Evolutionary conservation across 2,888 invertebrate genomes (phyloP), one percentile per base, ranked within the genome.

Genomic region (Hedya salicella): DNA sequence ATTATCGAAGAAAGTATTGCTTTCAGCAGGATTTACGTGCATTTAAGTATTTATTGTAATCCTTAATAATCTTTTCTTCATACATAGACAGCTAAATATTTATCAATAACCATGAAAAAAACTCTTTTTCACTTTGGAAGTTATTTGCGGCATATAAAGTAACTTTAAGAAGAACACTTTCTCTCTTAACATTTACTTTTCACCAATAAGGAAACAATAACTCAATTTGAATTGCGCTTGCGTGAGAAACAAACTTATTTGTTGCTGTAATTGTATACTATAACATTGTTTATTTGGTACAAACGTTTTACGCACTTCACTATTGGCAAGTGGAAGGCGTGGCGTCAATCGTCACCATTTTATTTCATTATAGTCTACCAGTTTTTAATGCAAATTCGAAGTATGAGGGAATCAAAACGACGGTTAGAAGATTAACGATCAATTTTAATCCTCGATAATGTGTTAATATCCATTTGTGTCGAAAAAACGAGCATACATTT

Each of bases 201-300:
- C 13, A 39, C 8, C 21, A 48, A 62, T 4, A 53, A 53, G 25
- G 36, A 8, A 63, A 56, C 14, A 48, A 60, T 14, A 48, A 56
- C n/a, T 25, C 9, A 48, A 49, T 48, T 54, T 46, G n/a, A 63
- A 39, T 57, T 57, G 44, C 44, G 39, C 30, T 56, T 40, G 46
- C 62, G 48, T 63, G 62, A n/a, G 62, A 63, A 63, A 40, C 48
- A 48, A 62, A 53, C 9, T n/a, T 16, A 49, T 62, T 62, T 62
- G 44, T 49, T 32, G 11, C n/a, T 5, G 4, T 32, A 16, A 30
- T 44, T 25, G 53, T 30, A 39, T 48, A 40, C 54, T 30, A 63
- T 63, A 56, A 56, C 54, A 39, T 48, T 54, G 48, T 40, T 63
- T 48, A 63, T 40, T 63, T 62, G 54, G 39, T 16, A 48, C 39